Percentiles rank a stretch among this genome's conserved stretches.
phyloP scores from a whole-genome alignment of 2,888 invertebrate genomes.

The Eristalis arbustorum region DNA sequence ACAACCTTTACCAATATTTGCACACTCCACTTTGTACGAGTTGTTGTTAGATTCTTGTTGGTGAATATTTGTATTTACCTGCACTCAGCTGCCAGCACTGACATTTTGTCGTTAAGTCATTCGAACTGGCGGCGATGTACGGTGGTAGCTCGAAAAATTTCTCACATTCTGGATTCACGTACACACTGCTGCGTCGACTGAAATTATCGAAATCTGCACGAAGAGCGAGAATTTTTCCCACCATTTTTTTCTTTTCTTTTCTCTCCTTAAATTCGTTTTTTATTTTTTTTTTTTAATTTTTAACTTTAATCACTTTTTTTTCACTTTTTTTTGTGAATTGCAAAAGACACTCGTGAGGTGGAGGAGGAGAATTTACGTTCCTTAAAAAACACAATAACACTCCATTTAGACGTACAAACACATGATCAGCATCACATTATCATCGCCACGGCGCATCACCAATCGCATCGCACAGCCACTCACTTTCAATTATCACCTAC shows the following conservation, averaged over 20 bases:
- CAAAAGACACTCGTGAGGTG: background rate
- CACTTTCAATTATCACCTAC: conserved; percentile 59
- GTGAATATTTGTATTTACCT: conserved; percentile 74
- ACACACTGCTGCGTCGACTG: conserved; percentile 80
- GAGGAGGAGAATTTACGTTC: conserved; percentile 9
- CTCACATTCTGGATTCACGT: conserved; percentile 80
- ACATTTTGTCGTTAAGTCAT: conserved; percentile 79
- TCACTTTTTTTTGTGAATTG: background rate
- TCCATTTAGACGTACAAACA: conserved; percentile 33
- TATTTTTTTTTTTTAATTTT: conserved; percentile 46
- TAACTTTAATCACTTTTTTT: too few relatives aligned
- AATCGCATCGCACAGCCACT: conserved; percentile 48
- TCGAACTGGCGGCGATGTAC: conserved; percentile 78
- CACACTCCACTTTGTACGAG: background rate
- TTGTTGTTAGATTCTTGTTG: background rate
- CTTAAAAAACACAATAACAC: conserved; percentile 49
- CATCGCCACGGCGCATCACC: background rate
- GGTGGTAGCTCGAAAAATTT: conserved; percentile 79
- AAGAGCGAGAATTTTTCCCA: conserved; percentile 79
- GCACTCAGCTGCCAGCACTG: conserved; percentile 79
- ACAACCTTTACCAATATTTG: conserved; percentile 18
- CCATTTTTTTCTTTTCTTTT: too few relatives aligned
- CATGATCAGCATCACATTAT: background rate
- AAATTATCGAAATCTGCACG: conserved; percentile 78
- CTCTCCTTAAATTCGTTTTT: conserved; percentile 10